phyloP scores from a whole-genome alignment of 2,888 invertebrate genomes.

The Caenorhabditis parvicauda region DNA sequence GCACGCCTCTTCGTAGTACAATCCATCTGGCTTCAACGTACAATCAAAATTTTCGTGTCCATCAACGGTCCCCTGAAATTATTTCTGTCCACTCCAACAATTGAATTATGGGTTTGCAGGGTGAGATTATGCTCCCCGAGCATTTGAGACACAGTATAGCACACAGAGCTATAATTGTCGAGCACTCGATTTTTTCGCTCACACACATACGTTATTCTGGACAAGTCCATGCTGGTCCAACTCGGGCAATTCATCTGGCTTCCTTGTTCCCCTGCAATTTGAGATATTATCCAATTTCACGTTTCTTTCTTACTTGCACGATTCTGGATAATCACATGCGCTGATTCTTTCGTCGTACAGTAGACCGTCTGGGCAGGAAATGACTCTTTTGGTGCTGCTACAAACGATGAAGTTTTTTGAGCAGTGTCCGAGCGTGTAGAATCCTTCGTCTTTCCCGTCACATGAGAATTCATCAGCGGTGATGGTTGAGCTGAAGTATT shows the following conservation, averaged over 20 bases:
- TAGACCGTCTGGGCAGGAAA: slow-evolving; percentile 11
- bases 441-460: slow-evolving; percentile 17
- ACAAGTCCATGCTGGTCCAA: slow-evolving; percentile 21
- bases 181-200: neutral
- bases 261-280: slow-evolving; percentile 7
- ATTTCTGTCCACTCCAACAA: slow-evolving; percentile 4
- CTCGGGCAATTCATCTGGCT: slow-evolving; percentile 9
- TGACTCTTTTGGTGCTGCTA: neutral
- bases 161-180: neutral
- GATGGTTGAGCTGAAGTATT: slow-evolving; percentile 6
- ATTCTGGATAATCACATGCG: slow-evolving; percentile 24
- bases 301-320: slow-evolving; percentile 16
- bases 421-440: slow-evolving; percentile 18
- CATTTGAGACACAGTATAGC: no score
- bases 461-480: slow-evolving; percentile 14
- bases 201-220: no score
- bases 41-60: slow-evolving; percentile 32
- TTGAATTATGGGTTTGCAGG: no score
- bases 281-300: neutral
- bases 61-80: slow-evolving; percentile 9
- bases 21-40: slow-evolving; percentile 17
- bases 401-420: slow-evolving; percentile 17
- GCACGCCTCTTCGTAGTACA: slow-evolving; percentile 21
- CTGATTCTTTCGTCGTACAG: slow-evolving; percentile 25
- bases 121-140: no score